Base-by-base conservation (phyloP, 2,113 vertebrate genomes). In the Chroicocephalus ridibundus region DNA sequence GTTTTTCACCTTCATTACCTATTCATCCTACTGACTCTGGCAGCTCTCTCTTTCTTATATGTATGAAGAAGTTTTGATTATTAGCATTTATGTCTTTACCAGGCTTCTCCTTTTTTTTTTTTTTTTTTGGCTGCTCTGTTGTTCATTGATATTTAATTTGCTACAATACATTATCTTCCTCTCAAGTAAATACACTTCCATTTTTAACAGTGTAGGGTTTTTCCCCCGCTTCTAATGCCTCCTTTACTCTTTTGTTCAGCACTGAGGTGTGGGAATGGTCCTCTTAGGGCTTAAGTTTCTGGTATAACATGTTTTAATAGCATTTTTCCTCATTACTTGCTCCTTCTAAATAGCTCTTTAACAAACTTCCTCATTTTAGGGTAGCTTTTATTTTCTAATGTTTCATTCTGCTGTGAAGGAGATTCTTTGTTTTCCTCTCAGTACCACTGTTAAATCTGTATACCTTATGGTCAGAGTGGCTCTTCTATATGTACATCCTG, bases 201-300 rank as follows among this genome's bases (percentile, higher is more conserved):
- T n/a, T 77, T 88, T 65, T 61, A 83, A 1, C 0, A 2, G 10
- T 13, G 10, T 13, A 10, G 6, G 0, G 0, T 2, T 76, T 78
- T 55, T 70, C 29, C 44, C 34, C 34, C 2, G 26, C 1, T 77
- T 69, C 38, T 58, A 62, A 64, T 42, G 27, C 5, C 13, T 89
- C 20, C 16, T 66, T 94, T n/a, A 64, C 16, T 69, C 11, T 68
- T 70, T 40, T 65, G 11, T 60, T 86, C 58, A 77, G 17, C 13
- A 36, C 61, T 90, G 62, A 52, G 10, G 25, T 57, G 11, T 60
- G 12, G 17, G 13, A 88, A 72, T 42, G 6, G 34, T 77, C 24
- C 14, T 86, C 21, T 72, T 31, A 44, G 5, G 5, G 11, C 15
- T 15, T 14, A 40, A 24, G 11, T 61, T 88, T 81, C 64, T 65